Percentiles rank a stretch among this genome's conserved stretches.
Evolutionary conservation across 2,113 vertebrate genomes (phyloP).

Genomic region (Pardalotus punctatus): DNA sequence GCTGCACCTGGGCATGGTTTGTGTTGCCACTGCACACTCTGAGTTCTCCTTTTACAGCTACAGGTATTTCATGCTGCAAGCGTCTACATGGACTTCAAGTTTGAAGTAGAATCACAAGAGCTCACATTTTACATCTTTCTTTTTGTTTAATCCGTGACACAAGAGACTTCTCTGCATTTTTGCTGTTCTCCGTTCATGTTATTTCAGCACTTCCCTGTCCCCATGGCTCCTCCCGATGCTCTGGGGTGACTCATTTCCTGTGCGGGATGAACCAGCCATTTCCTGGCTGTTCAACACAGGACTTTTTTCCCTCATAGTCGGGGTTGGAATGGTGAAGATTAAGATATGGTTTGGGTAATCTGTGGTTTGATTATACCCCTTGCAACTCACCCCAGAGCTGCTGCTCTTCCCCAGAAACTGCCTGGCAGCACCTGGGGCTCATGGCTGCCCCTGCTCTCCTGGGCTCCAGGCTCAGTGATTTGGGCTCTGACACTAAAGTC

Average conservation of each 20-base stretch:
- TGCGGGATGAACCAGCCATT: conserved; percentile 22
- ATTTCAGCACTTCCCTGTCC: conserved; percentile 39
- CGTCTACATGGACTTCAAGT: neutral
- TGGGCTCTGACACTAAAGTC: neutral
- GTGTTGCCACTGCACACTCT: neutral
- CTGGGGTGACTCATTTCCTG: conserved; percentile 66
- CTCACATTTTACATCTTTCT: neutral
- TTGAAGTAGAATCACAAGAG: neutral
- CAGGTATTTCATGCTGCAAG: neutral
- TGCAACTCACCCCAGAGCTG: neutral
- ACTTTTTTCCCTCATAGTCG: neutral
- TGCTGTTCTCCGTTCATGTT: neutral
- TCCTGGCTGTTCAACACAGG: conserved; percentile 24
- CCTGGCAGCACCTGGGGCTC: neutral
- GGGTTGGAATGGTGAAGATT: neutral
- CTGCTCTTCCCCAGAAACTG: neutral
- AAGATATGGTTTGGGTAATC: neutral
- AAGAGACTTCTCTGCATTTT: neutral
- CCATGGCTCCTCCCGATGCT: neutral
- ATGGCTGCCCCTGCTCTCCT: neutral
- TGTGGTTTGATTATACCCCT: neutral
- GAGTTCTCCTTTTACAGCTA: neutral
- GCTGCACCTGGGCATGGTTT: neutral
- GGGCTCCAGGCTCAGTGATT: neutral
- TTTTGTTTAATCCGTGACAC: neutral